phyloP scores from a whole-genome alignment of 2,888 invertebrate genomes.

The Lepetodrilus schrolli region DNA sequence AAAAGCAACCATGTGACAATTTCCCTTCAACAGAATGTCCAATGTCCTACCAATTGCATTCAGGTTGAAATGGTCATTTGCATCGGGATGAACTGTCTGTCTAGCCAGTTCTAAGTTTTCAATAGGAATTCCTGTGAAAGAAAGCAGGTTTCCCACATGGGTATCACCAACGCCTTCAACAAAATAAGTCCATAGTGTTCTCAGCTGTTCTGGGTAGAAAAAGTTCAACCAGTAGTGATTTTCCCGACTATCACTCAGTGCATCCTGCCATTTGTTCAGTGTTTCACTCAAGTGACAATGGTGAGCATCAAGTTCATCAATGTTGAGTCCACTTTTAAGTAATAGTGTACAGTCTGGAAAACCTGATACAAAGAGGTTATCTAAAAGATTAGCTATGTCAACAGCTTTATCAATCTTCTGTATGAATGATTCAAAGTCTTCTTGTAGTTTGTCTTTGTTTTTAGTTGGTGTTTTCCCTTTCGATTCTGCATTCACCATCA shows the following conservation, averaged over 20 bases:
- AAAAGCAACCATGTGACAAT: constrained; percentile 11
- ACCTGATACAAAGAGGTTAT: background rate
- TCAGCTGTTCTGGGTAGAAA: constrained; percentile 46
- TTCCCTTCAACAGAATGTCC: constrained; percentile 32
- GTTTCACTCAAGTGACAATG: constrained; percentile 17
- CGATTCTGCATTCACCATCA: constrained; percentile 24
- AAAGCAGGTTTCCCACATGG: constrained; percentile 32
- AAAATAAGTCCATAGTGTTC: constrained; percentile 40
- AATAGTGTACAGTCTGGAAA: background rate
- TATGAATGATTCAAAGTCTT: background rate
- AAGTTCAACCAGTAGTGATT: constrained; percentile 46
- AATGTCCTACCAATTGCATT: constrained; percentile 37
- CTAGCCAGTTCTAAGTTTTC: background rate
- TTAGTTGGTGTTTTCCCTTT: background rate
- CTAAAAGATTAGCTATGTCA: background rate
- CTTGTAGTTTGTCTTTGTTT: background rate
- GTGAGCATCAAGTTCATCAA: constrained; percentile 1
- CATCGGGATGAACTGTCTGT: background rate
- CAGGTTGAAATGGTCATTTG: background rate
- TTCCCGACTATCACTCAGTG: constrained; percentile 35
- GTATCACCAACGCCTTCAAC: constrained; percentile 1
- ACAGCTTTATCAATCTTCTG: background rate
- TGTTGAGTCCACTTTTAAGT: background rate
- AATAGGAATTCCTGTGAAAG: constrained; percentile 29
- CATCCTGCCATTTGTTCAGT: constrained; percentile 38